Evolutionary conservation across 2,113 vertebrate species (phyloP).

Genomic region (Meleagris gallopavo): DNA sequence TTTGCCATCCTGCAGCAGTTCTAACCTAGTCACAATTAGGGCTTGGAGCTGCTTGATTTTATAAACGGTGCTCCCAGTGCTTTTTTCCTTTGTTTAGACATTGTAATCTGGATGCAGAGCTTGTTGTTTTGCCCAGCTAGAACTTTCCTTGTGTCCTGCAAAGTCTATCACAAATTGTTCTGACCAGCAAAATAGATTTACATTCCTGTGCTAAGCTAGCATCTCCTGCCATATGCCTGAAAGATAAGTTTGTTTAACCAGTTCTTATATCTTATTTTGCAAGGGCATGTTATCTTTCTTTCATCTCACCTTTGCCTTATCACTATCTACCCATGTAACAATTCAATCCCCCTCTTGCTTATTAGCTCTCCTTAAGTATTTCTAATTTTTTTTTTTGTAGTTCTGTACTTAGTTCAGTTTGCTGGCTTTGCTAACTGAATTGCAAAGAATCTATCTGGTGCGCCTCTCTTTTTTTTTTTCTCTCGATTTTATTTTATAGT

Average conservation of each 20-base stretch:
- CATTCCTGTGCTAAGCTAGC: too few relatives aligned
- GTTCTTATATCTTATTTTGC: too few relatives aligned
- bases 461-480: neutral
- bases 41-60: neutral
- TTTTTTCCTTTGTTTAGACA: neutral
- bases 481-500: neutral
- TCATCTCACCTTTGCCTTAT: neutral
- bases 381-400: neutral
- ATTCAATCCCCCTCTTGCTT: too few relatives aligned
- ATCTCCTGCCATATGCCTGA: too few relatives aligned
- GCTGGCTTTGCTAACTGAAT: neutral
- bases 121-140: too few relatives aligned
- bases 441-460: neutral
- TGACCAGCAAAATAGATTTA: too few relatives aligned
- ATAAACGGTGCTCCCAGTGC: neutral
- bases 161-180: too few relatives aligned
- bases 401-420: neutral
- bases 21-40: neutral
- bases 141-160: too few relatives aligned
- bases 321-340: too few relatives aligned
- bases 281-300: neutral
- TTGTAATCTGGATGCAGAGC: too few relatives aligned
- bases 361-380: too few relatives aligned
- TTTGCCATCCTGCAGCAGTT: neutral
- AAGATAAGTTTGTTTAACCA: too few relatives aligned